Conservation (phyloP, 2,797 vertebrate species). For the Eulemur coronatus region DNA sequence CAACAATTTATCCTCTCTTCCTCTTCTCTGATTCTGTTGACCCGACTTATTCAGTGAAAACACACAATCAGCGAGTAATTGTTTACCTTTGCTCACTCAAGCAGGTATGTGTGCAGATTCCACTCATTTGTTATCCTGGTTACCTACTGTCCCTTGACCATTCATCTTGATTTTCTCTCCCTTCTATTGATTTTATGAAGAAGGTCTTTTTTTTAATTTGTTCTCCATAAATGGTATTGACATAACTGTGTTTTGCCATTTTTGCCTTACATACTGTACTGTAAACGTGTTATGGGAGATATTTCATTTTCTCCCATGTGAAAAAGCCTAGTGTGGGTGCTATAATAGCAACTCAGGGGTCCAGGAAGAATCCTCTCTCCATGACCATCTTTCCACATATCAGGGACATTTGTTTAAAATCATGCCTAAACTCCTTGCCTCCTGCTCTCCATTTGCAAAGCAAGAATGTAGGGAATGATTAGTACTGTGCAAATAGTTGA, state of each 20-base stretch:
- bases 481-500: not conserved
- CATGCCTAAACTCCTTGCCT: not conserved
- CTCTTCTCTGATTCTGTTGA: slow-evolving; percentile 73
- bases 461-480: not conserved
- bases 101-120: slow-evolving; percentile 74
- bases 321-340: not conserved
- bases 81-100: slow-evolving; percentile 80
- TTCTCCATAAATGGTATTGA: slow-evolving; percentile 76
- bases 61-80: slow-evolving; percentile 66
- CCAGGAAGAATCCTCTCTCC: not conserved
- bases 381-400: not conserved
- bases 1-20: slow-evolving; percentile 78
- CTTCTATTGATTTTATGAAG: slow-evolving; percentile 82
- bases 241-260: slow-evolving; percentile 65
- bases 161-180: slow-evolving; percentile 79
- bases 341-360: not conserved
- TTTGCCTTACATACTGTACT: slow-evolving; percentile 50
- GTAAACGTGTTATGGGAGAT: slow-evolving; percentile 24
- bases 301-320: not conserved
- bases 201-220: slow-evolving; percentile 82
- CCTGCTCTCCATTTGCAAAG: not conserved
- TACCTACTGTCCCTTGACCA: slow-evolving; percentile 73
- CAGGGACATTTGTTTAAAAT: not conserved
- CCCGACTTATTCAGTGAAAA: slow-evolving; percentile 72
- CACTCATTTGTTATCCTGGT: slow-evolving; percentile 80